These are phyloP conservation scores for Phyllotreta striolata DNA, from an alignment of 2,888 invertebrate genomes.

Conservation along the genomic window DNA sequence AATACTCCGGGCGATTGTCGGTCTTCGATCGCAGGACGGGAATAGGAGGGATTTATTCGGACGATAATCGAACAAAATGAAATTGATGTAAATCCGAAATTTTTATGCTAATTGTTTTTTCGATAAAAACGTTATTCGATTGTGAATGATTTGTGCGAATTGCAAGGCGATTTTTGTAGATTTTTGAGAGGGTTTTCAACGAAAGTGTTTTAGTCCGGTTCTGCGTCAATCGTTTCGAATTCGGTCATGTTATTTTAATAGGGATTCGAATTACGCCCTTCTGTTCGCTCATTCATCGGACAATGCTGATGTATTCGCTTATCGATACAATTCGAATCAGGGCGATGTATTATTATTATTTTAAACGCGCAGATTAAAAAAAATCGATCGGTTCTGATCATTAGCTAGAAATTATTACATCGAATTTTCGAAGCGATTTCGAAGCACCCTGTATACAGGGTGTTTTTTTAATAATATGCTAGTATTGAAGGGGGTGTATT, in stretches of 20 bases:
- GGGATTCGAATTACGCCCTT: constrained; percentile 55
- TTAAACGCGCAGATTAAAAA: no score
- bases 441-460: no score
- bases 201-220: neutral
- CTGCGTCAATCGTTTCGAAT: constrained; percentile 48
- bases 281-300: constrained; percentile 32
- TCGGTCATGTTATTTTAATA: constrained; percentile 53
- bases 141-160: no score
- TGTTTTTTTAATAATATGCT: no score
- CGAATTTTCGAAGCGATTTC: no score
- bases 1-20: constrained; percentile 48
- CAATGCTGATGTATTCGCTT: no score
- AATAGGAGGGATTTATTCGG: neutral
- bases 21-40: constrained; percentile 12
- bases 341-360: no score
- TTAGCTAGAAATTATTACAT: no score
- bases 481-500: no score
- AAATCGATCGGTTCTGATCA: no score
- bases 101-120: neutral
- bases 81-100: neutral
- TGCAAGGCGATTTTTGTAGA: no score
- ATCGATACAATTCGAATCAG: no score
- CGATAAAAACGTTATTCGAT: neutral
- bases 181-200: neutral
- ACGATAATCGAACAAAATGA: neutral